Conservation (phyloP, 2,113 vertebrate species). For the Marmota monax region DNA sequence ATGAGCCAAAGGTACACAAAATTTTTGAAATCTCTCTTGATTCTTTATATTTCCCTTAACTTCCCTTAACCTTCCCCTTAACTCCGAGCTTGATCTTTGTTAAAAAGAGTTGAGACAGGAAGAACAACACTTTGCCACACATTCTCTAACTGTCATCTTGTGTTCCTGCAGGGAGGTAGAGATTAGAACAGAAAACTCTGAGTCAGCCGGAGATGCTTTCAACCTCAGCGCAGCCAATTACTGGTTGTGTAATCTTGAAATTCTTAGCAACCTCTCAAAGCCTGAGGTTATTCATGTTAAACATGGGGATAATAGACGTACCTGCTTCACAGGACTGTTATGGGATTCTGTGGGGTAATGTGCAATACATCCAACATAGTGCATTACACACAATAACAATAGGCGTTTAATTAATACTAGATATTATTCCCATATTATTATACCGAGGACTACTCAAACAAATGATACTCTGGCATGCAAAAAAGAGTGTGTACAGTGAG, state of each 20-base stretch:
- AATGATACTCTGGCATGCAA: not conserved
- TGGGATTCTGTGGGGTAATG: slow-evolving; percentile 4
- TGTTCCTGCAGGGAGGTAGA: not conserved
- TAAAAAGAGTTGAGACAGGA: slow-evolving; percentile 13
- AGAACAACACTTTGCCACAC: not conserved
- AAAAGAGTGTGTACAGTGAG: not conserved
- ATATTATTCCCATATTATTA: slow-evolving; percentile 38
- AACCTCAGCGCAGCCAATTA: slow-evolving; percentile 37
- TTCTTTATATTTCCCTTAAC: not conserved
- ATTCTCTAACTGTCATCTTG: not conserved
- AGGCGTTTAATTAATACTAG: slow-evolving; percentile 52
- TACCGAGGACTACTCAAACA: not conserved
- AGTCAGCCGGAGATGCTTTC: slow-evolving; percentile 47
- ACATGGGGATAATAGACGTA: not conserved
- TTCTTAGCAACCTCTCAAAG: slow-evolving; percentile 51
- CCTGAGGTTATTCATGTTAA: slow-evolving; percentile 56
- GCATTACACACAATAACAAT: not conserved
- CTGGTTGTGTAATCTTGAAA: slow-evolving; percentile 50
- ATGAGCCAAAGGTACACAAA: not conserved
- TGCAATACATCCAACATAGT: not conserved
- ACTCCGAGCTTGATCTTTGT: not conserved
- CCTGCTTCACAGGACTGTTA: not conserved
- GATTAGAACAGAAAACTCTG: slow-evolving; percentile 11
- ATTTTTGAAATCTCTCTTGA: slow-evolving; percentile 34
- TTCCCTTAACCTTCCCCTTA: not conserved